phyloP scores from a whole-genome alignment of 2,113 vertebrate species.

The Suncus etruscus region DNA sequence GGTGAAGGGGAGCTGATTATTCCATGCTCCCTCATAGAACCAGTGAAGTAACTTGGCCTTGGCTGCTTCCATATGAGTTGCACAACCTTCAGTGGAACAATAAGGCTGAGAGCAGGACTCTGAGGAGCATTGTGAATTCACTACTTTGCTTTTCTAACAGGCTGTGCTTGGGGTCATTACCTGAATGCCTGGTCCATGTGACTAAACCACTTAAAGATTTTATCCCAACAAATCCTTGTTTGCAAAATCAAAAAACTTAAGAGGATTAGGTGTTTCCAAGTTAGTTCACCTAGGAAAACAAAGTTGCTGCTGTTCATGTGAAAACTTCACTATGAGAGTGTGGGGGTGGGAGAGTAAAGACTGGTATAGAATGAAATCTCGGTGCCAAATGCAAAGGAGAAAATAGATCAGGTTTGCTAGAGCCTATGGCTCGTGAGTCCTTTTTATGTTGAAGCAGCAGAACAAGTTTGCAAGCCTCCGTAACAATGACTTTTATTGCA shows the following conservation, averaged over 20 bases:
- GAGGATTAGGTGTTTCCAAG: conserved; percentile 86
- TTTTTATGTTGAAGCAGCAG: conserved; percentile 56
- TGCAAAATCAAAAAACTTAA: conserved; percentile 86
- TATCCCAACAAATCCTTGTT: conserved; percentile 85
- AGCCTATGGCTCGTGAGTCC: neutral
- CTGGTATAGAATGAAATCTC: conserved; percentile 59
- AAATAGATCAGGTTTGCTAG: neutral
- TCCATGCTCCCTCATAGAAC: neutral
- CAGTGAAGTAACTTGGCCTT: neutral
- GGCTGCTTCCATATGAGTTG: neutral
- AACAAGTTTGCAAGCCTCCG: neutral
- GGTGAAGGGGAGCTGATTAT: neutral
- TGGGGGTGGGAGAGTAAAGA: rapidly evolving
- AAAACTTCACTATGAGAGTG: conserved; percentile 68
- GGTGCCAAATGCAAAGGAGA: conserved; percentile 39
- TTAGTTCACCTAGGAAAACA: conserved; percentile 85
- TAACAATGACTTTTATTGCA: neutral
- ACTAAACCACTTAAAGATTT: conserved; percentile 83
- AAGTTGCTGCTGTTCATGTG: conserved; percentile 82
- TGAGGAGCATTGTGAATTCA: conserved; percentile 58
- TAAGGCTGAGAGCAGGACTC: conserved; percentile 61
- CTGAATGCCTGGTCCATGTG: conserved; percentile 84
- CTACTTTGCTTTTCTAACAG: conserved; percentile 74
- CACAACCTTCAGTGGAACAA: conserved; percentile 58
- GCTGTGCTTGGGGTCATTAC: conserved; percentile 79